These are phyloP conservation scores for Drosophila mayri DNA, from an alignment of 1,140 invertebrate species.

Conservation along the genomic window DNA sequence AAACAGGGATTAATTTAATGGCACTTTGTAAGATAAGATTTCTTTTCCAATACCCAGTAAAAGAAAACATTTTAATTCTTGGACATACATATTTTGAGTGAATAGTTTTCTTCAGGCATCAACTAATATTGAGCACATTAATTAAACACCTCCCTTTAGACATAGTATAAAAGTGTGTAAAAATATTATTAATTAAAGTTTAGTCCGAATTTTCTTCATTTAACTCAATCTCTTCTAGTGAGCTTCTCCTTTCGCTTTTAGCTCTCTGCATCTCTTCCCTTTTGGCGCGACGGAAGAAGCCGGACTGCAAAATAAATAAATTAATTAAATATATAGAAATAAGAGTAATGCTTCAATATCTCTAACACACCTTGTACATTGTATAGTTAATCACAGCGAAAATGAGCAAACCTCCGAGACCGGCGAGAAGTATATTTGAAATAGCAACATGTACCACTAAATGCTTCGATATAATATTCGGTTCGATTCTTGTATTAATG, in stretches of 20 bases:
- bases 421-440: slow-evolving; percentile 67
- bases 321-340: no score
- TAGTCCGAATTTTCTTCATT: background rate
- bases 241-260: slow-evolving; percentile 52
- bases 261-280: slow-evolving; percentile 74
- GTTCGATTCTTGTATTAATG: slow-evolving; percentile 60
- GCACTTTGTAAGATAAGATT: background rate
- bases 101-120: no score
- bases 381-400: slow-evolving; percentile 64
- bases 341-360: background rate
- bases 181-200: background rate
- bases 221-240: slow-evolving; percentile 1
- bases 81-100: no score
- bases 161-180: background rate
- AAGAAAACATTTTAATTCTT: background rate
- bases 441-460: slow-evolving; percentile 55
- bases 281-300: slow-evolving; percentile 76
- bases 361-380: slow-evolving; percentile 67
- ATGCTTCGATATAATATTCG: slow-evolving; percentile 76
- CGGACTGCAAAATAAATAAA: slow-evolving; percentile 37
- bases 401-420: slow-evolving; percentile 63
- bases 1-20: background rate
- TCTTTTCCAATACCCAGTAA: background rate
- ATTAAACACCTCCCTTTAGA: background rate
- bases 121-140: background rate